Evolutionary conservation across 2,113 vertebrate genomes (phyloP).

Genomic region (Turnix velox): DNA sequence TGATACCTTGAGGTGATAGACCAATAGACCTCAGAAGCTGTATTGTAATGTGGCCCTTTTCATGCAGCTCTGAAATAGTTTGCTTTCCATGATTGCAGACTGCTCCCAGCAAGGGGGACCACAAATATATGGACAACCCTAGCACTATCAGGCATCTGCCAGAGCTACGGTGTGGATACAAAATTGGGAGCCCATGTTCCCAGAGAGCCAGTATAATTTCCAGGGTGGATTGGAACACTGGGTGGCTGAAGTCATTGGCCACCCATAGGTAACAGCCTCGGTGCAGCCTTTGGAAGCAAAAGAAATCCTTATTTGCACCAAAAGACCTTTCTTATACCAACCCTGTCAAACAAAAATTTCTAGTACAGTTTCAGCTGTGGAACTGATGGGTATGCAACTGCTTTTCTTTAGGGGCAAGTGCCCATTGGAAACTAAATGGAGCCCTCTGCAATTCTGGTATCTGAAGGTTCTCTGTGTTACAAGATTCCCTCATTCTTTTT

Average conservation of each 20-base stretch:
- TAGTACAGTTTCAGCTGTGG: background rate
- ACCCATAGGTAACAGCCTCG: background rate
- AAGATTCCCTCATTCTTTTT: background rate
- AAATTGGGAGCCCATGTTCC: rapidly evolving
- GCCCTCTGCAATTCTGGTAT: background rate
- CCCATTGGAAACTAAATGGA: background rate
- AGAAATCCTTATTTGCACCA: background rate
- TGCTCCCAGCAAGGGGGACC: background rate
- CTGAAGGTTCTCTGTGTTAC: background rate
- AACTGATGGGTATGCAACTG: background rate
- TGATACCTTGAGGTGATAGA: background rate
- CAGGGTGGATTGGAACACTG: background rate
- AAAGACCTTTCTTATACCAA: too few species aligned
- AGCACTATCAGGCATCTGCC: background rate
- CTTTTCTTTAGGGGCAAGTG: background rate
- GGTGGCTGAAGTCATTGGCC: background rate
- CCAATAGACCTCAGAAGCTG: background rate
- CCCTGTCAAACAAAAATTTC: background rate
- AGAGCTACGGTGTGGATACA: rapidly evolving
- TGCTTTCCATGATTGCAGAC: background rate
- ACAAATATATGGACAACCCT: background rate
- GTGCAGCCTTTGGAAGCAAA: background rate
- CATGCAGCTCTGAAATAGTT: background rate
- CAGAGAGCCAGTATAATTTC: background rate
- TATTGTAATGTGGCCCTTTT: background rate